Base-by-base conservation (phyloP, 30 jellyfish, hydroid and myxozoan species). In the Chironex yamaguchii region DNA sequence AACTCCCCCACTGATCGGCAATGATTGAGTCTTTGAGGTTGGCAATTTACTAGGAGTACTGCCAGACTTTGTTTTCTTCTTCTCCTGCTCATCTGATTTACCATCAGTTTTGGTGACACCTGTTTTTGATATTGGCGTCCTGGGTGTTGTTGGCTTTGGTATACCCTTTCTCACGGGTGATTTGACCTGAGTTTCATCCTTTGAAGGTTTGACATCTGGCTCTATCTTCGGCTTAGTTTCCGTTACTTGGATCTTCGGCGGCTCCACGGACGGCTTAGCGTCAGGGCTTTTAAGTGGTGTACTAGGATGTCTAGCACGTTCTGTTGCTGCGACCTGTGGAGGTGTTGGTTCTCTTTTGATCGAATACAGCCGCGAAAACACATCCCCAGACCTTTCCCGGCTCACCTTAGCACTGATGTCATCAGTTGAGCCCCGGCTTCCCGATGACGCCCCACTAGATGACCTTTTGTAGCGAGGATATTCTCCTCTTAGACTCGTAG, bases 341-440 rank as follows among this genome's bases (percentile, higher is more conserved):
- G 77, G 54, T 0, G 90, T 3, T 33, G 89, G 29, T 17, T 89
- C 64, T 50, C 35, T 81, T 33, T 88, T 31, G 3, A 82, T 30
- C 2, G 92, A 96, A 35, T 92, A 92, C 35, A 93, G 82, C 29
- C 98, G 89, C 3, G 93, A 78, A 78, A 88, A 93, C n/a, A 93
- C 98, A 35, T 93, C 98, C 0, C 98, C 97, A 1, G 98, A 93
- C 36, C 88, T 23, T 67, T 93, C 98, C 20, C 98, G 96, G 28
- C 92, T 17, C 36, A 82, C 30, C 90, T 50, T 93, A 0, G 96
- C 93, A 17, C 90, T 42, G 17, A 42, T 9, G 63, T 29, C 93
- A 49, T 83, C 85, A 2, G 49, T 62, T 22, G 81, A 74, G 17
- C 69, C 93, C 23, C 88, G 50, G 25, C 93, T 83, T 0, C 36